These are phyloP conservation scores for Pygoscelis antarcticus DNA, from an alignment of 2,113 vertebrate genomes.

Conservation along the genomic window DNA sequence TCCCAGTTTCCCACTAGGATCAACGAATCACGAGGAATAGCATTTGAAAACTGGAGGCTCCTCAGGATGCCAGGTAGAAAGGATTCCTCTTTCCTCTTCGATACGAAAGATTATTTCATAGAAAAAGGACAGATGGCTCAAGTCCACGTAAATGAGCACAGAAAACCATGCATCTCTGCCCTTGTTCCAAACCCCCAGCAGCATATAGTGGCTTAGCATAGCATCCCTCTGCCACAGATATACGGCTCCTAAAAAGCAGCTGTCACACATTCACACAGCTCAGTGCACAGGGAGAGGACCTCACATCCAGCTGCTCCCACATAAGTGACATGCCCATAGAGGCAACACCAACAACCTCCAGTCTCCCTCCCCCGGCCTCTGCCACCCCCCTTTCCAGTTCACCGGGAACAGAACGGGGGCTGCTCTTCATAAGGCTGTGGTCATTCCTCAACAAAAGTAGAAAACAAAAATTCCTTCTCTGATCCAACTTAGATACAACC, in stretches of 20 bases:
- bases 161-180: background rate
- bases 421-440: background rate
- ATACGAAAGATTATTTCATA: background rate
- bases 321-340: background rate
- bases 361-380: background rate
- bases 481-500: background rate
- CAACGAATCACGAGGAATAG: background rate
- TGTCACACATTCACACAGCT: background rate
- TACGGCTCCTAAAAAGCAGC: background rate
- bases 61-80: background rate
- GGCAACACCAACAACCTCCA: background rate
- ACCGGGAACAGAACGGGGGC: rapidly evolving
- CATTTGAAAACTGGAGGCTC: background rate
- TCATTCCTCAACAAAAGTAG: background rate
- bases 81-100: background rate
- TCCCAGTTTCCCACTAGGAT: background rate
- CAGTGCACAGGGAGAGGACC: background rate
- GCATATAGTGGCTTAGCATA: rapidly evolving
- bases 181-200: background rate
- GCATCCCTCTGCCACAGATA: background rate
- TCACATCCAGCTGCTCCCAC: background rate
- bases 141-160: background rate
- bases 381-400: background rate
- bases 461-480: background rate
- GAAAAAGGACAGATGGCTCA: background rate